phyloP scores from a whole-genome alignment of 2,888 invertebrate species.

The Orthosia cruda region DNA sequence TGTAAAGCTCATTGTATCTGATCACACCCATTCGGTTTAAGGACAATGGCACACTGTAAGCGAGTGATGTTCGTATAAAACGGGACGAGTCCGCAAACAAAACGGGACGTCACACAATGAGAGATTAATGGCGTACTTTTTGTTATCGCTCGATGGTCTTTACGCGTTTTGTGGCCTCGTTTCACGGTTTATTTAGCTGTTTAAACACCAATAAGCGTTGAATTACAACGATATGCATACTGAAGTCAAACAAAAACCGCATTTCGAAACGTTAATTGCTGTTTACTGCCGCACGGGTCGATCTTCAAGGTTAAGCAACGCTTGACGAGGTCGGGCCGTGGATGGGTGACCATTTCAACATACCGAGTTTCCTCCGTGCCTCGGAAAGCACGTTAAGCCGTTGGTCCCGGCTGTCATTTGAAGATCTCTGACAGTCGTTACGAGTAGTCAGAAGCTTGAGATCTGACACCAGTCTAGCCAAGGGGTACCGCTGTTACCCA shows the following conservation, averaged over 20 bases:
- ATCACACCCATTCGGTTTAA: conserved; percentile 89
- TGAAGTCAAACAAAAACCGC: conserved; percentile 77
- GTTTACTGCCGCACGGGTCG: too few species aligned
- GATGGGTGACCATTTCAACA: too few species aligned
- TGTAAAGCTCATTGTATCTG: conserved; percentile 84
- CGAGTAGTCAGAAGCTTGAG: too few species aligned
- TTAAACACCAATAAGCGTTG: conserved; percentile 87
- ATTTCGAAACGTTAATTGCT: conserved; percentile 65
- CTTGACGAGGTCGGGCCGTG: too few species aligned
- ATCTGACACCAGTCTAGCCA: too few species aligned
- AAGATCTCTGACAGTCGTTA: too few species aligned
- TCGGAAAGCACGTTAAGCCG: too few species aligned
- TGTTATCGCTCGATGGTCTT: conserved; percentile 89
- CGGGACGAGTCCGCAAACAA: conserved; percentile 89
- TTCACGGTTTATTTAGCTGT: conserved; percentile 89
- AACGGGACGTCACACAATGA: conserved; percentile 88
- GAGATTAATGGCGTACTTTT: conserved; percentile 90
- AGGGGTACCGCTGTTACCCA: too few species aligned
- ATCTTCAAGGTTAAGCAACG: too few species aligned
- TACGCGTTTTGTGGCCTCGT: conserved; percentile 89
- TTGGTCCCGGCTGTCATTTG: too few species aligned
- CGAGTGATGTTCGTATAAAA: conserved; percentile 82
- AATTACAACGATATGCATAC: conserved; percentile 82
- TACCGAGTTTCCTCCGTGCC: too few species aligned
- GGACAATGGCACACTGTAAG: conserved; percentile 86